A percentile compares a stretch with the other conserved stretches of the same genome.
phyloP scores from a whole-genome alignment of 2,797 vertebrate species.

The Bovichtus diacanthus region DNA sequence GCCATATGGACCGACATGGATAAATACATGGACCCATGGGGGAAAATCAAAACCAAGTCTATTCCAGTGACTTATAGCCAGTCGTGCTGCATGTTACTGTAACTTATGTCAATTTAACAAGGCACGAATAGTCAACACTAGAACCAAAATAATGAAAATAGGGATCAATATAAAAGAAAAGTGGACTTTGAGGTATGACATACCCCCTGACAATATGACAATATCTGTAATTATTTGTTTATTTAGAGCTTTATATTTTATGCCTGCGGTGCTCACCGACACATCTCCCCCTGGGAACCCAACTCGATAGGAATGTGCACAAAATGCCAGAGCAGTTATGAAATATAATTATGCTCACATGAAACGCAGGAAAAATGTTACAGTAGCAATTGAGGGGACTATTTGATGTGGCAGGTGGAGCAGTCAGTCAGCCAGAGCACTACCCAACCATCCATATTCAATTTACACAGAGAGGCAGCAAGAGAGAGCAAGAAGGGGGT shows the following conservation, averaged over 20 bases:
- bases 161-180: slow-evolving; percentile 13
- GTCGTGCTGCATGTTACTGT: background rate
- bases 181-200: background rate
- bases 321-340: background rate
- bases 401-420: slow-evolving; percentile 35
- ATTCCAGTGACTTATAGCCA: background rate
- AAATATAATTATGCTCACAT: slow-evolving; percentile 46
- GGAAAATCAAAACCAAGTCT: background rate
- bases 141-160: background rate
- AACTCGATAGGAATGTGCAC: slow-evolving; percentile 27
- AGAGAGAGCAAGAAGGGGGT: background rate
- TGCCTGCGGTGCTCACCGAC: slow-evolving; percentile 12
- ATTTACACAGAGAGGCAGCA: background rate
- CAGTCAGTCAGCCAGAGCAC: background rate
- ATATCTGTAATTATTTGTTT: slow-evolving; percentile 14
- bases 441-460: slow-evolving; percentile 4
- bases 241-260: slow-evolving; percentile 29
- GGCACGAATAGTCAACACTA: slow-evolving; percentile 13
- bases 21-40: background rate
- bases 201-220: slow-evolving; percentile 26
- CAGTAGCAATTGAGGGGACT: slow-evolving; percentile 9
- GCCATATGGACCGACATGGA: background rate
- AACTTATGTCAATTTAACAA: background rate
- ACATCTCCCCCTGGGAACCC: background rate
- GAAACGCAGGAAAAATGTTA: slow-evolving; percentile 16